phyloP scores from a whole-genome alignment of 2,888 invertebrate species.

The Odontomyia ornata region DNA sequence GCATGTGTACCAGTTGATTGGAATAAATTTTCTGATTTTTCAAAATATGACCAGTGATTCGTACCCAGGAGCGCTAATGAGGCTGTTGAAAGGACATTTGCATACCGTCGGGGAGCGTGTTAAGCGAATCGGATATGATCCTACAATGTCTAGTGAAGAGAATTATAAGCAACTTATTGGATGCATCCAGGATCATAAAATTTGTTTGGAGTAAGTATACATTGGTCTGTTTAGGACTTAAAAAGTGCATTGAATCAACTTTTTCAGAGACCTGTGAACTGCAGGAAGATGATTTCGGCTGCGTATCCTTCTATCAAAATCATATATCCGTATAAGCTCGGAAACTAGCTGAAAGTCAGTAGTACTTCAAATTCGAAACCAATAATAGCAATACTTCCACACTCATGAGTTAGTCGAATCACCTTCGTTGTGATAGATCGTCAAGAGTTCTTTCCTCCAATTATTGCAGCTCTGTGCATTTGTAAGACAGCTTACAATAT shows the following conservation, averaged over 20 bases:
- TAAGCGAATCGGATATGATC: conserved; percentile 22
- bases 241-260: background rate
- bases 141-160: background rate
- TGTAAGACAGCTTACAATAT: no score
- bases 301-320: no score
- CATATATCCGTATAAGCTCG: no score
- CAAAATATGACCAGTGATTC: conserved; percentile 39
- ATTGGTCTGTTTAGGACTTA: background rate
- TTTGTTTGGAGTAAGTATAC: conserved; percentile 21
- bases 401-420: no score
- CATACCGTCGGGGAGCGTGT: conserved; percentile 16
- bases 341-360: no score
- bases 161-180: conserved; percentile 40
- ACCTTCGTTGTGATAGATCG: no score
- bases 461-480: no score
- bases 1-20: conserved; percentile 38
- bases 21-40: conserved; percentile 20
- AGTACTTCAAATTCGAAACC: no score
- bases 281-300: no score
- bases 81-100: conserved; percentile 31
- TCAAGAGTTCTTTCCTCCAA: no score
- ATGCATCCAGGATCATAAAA: conserved; percentile 35
- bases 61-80: conserved; percentile 27
- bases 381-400: no score
- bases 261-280: no score